Conservation (phyloP, 2,113 vertebrate genomes). For the Elgaria multicarinata region DNA sequence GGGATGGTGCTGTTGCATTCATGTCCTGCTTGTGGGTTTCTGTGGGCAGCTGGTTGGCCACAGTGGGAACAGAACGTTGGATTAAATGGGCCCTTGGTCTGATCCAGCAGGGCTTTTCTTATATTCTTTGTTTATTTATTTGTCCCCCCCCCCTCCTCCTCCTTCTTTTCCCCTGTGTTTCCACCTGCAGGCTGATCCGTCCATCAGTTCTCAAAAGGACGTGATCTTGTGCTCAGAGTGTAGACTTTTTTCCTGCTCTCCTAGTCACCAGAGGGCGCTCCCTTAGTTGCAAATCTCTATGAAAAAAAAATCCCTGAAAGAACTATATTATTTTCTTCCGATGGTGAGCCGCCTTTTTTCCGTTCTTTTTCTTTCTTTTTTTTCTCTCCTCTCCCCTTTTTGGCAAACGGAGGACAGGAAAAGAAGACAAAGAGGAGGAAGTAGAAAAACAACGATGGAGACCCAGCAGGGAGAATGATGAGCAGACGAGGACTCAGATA, state of each 20-base stretch:
- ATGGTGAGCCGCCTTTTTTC: slow-evolving; percentile 22
- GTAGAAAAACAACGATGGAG: not conserved
- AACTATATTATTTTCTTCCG: slow-evolving; percentile 42
- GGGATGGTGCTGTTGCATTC: no score
- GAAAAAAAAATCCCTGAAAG: not conserved
- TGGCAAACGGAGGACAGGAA: slow-evolving; percentile 1
- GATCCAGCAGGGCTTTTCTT: no score
- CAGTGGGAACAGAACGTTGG: no score
- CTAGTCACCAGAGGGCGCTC: slow-evolving; percentile 33
- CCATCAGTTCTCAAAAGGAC: not conserved
- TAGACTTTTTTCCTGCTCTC: not conserved
- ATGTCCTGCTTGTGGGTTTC: no score
- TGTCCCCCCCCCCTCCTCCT: no score
- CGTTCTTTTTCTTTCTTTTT: not conserved
- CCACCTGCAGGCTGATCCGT: not conserved
- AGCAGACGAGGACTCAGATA: not conserved
- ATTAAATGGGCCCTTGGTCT: no score
- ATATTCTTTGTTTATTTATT: no score
- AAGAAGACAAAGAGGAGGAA: slow-evolving; percentile 1
- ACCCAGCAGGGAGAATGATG: not conserved
- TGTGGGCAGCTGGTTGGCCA: no score
- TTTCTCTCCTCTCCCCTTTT: not conserved
- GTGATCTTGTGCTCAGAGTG: not conserved
- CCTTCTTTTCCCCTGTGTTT: not conserved
- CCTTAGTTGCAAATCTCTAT: not conserved